Evolutionary conservation across 2,113 vertebrate genomes (phyloP).

Genomic region (Hipposideros armiger): DNA sequence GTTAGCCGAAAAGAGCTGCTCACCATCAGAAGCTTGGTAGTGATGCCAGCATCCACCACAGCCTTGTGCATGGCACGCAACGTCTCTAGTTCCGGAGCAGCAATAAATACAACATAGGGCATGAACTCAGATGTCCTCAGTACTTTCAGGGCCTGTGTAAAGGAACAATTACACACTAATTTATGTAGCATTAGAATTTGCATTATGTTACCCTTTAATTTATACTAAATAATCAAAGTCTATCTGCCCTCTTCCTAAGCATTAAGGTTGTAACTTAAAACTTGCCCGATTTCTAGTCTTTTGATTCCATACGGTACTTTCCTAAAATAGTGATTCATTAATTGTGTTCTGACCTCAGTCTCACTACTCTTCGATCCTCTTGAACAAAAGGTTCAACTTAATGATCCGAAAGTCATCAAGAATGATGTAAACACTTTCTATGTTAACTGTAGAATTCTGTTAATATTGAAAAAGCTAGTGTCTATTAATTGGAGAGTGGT

Average conservation of each 20-base stretch:
- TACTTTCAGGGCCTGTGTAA: constrained; percentile 95
- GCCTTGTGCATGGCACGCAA: constrained; percentile 98
- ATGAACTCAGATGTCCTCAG: constrained; percentile 98
- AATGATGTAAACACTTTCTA: not conserved
- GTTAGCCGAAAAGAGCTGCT: constrained; percentile 72
- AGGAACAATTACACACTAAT: constrained; percentile 53
- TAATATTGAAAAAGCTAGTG: constrained; percentile 19
- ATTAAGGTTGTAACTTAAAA: not conserved
- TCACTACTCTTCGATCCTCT: not conserved
- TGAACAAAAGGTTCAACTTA: constrained; percentile 17
- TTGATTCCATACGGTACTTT: not conserved
- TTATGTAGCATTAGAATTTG: not conserved
- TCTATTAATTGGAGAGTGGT: not conserved
- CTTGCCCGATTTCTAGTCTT: not conserved
- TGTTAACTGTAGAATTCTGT: constrained; percentile 25
- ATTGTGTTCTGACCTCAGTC: constrained; percentile 6
- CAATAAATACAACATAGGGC: constrained; percentile 99
- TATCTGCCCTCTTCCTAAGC: not conserved
- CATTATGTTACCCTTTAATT: not conserved
- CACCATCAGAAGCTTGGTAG: constrained; percentile 98
- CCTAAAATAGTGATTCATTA: not conserved
- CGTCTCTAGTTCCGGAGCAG: constrained; percentile 96
- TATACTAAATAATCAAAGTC: not conserved
- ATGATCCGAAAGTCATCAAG: constrained; percentile 13
- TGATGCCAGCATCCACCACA: constrained; percentile 97